Base-by-base conservation (phyloP, 2,797 vertebrate genomes). In the Salmo trutta region DNA sequence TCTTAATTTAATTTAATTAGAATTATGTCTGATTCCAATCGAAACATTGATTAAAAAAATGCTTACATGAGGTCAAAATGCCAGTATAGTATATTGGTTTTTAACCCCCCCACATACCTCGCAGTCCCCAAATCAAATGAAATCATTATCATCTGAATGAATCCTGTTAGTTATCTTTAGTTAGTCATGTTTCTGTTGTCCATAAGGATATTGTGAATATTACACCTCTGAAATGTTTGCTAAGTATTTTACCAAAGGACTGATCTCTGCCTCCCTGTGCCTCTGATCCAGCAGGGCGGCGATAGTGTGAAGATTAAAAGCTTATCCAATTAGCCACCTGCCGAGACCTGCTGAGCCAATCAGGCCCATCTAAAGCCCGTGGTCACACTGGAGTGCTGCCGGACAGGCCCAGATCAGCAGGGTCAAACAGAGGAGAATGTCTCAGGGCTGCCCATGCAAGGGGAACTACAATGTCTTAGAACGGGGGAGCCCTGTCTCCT, bases 251-350 rank as follows among this genome's bases (percentile, higher is more conserved):
- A 59, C 51, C 21, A 10, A 0, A 17, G 1, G 12, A 62, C 47
- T 17, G 68, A 41, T 77, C 70, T 33, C 1, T 67, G 71, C 69
- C 64, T 80, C 80, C 64, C 64, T 67, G 77, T 70, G 74, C 75
- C 67, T 51, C 33, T 56, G 74, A 75, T 74, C 65, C 73, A 62
- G 76, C 76, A 78, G 66, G 3, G 7, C 52, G 33, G 41, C 2
- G 10, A 47, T 86, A 88, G 91, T 92, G 93, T 94, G 91, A 94
- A 95, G 95, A 95, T 95, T 93, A 95, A 93, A 93, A 92, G 93
- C 90, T 96, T 85, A 96, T 96, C 95, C 95, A 95, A 96, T 97
- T 96, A 96, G 91, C 93, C 93, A 86, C 92, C 91, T 89, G 92
- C 91, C 31, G 88, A 87, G 85, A 90, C 76, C 71, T 16, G 81